Evolutionary conservation across 1,140 invertebrate species (phyloP).

Genomic region (Leptoteleia sp.): DNA sequence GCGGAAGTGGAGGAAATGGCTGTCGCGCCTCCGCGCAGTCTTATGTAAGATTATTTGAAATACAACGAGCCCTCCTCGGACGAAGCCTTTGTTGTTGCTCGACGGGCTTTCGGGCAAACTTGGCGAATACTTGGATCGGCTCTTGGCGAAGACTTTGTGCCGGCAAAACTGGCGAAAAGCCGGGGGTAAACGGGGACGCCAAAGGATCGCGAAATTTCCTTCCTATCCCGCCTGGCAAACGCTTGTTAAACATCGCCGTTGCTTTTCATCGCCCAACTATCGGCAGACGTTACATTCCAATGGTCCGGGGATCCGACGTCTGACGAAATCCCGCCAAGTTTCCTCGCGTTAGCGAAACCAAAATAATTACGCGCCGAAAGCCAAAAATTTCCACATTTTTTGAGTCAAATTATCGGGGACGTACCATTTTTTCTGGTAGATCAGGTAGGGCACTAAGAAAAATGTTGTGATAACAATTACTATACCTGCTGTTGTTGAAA

Average conservation of each 20-base stretch:
- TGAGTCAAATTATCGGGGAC: too few relatives aligned
- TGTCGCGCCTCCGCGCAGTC: constrained; percentile 42
- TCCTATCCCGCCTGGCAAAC: too few relatives aligned
- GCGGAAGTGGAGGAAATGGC: constrained; percentile 32
- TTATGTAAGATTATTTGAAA: constrained; percentile 69
- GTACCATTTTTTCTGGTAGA: too few relatives aligned
- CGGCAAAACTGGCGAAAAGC: neutral
- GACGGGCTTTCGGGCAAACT: constrained; percentile 71
- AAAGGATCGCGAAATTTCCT: constrained; percentile 49
- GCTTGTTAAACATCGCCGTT: constrained; percentile 47
- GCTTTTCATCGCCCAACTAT: constrained; percentile 29
- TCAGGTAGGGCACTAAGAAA: too few relatives aligned
- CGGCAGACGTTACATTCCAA: constrained; percentile 31
- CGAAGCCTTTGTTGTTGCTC: constrained; percentile 72
- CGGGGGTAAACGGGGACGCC: neutral
- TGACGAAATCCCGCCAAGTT: constrained; percentile 3
- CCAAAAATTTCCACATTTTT: too few relatives aligned
- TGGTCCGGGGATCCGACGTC: constrained; percentile 6
- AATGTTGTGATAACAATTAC: too few relatives aligned
- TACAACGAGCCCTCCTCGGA: constrained; percentile 70
- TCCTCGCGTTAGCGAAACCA: constrained; percentile 1
- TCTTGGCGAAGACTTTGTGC: constrained; percentile 69
- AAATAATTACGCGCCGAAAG: neutral
- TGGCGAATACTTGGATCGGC: constrained; percentile 72
- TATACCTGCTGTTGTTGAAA: too few relatives aligned